Percentiles rank a stretch among this genome's conserved stretches.
These are phyloP conservation scores for Chrysolina haemoptera DNA, from an alignment of 2,888 invertebrate genomes.

Conservation along the genomic window DNA sequence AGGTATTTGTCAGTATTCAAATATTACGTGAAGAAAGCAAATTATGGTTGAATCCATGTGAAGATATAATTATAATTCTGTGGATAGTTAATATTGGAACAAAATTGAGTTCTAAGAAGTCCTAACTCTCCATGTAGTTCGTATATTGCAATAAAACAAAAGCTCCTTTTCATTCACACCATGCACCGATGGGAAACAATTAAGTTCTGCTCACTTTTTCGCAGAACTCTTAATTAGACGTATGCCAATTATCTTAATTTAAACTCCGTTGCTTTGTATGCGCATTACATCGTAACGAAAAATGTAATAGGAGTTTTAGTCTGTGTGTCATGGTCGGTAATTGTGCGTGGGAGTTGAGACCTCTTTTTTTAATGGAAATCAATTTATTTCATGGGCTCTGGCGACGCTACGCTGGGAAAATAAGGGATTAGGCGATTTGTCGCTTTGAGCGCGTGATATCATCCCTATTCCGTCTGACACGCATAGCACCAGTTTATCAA, in stretches of 20 bases:
- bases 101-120: too few species aligned
- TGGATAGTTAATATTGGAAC: too few species aligned
- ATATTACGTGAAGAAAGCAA: too few species aligned
- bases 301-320: slow-evolving; percentile 3
- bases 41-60: too few species aligned
- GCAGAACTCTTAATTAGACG: slow-evolving; percentile 2
- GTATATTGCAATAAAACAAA: not conserved
- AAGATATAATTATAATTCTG: too few species aligned
- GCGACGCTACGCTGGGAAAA: slow-evolving; percentile 24
- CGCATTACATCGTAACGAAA: not conserved
- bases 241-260: slow-evolving; percentile 6
- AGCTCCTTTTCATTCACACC: not conserved
- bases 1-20: too few species aligned
- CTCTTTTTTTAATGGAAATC: slow-evolving; percentile 36
- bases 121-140: too few species aligned
- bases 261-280: slow-evolving; percentile 11
- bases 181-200: not conserved
- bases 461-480: not conserved
- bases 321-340: slow-evolving; percentile 22
- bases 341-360: slow-evolving; percentile 32
- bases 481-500: not conserved
- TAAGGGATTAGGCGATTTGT: slow-evolving; percentile 6
- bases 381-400: slow-evolving; percentile 30
- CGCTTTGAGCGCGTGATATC: slow-evolving; percentile 3
- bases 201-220: slow-evolving; percentile 10